Conservation (phyloP, 2,888 invertebrate genomes). For the Melanophora roralis region DNA sequence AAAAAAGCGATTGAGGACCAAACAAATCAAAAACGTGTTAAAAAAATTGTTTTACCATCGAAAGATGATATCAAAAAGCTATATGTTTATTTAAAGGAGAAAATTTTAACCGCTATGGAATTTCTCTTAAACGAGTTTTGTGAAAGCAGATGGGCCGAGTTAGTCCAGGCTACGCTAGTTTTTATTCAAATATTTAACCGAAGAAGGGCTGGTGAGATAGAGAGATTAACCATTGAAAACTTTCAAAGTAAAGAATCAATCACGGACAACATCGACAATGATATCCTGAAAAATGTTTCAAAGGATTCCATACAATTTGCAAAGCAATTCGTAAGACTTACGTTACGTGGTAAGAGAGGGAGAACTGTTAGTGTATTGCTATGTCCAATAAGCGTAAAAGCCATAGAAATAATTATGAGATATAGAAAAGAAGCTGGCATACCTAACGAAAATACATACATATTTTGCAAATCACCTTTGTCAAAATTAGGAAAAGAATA, state of each 20-base stretch:
- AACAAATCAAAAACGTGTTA: neutral
- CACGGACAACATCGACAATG: slow-evolving; percentile 10
- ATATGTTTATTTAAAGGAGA: slow-evolving; percentile 1
- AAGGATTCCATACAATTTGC: slow-evolving; percentile 10
- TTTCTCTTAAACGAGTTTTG: neutral
- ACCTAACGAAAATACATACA: neutral
- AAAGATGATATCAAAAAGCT: slow-evolving; percentile 22
- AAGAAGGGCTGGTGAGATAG: slow-evolving; percentile 32
- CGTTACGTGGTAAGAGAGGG: slow-evolving; percentile 23
- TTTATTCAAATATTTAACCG: slow-evolving; percentile 37
- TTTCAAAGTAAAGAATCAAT: slow-evolving; percentile 13
- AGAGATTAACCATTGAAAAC: slow-evolving; percentile 20
- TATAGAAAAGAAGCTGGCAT: slow-evolving; percentile 22
- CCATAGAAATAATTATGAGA: slow-evolving; percentile 8
- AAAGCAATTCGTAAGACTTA: neutral
- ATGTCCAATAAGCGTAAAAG: neutral
- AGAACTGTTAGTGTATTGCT: slow-evolving; percentile 22
- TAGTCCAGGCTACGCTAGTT: neutral
- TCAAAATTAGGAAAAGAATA: neutral
- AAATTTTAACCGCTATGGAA: neutral
- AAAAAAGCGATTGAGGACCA: slow-evolving; percentile 26
- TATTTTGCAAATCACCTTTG: neutral
- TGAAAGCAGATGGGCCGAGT: neutral
- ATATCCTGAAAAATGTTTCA: neutral
- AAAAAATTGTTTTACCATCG: slow-evolving; percentile 12